A percentile compares a stretch with the other conserved stretches of the same genome.
Evolutionary conservation across 2,113 vertebrate species (phyloP).

Genomic region (Vidua chalybeata): DNA sequence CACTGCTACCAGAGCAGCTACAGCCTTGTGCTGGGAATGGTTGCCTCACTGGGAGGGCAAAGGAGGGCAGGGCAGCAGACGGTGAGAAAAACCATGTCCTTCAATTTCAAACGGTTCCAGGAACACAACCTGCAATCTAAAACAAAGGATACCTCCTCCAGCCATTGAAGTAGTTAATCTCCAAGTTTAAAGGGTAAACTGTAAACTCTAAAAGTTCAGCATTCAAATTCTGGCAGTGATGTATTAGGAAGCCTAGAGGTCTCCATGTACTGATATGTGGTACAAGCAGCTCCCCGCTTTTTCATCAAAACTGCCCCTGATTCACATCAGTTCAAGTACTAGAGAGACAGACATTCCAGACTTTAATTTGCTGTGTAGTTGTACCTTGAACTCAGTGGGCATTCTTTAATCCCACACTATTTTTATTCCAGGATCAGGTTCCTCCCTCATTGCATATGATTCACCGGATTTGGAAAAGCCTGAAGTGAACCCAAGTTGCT

Average conservation of each 20-base stretch:
- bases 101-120: neutral
- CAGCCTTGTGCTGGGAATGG: neutral
- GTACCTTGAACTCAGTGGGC: neutral
- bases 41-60: neutral
- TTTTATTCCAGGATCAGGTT: neutral
- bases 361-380: neutral
- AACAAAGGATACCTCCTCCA: neutral
- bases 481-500: neutral
- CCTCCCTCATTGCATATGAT: neutral
- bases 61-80: neutral
- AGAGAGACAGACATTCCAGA: neutral
- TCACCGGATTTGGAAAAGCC: neutral
- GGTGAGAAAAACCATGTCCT: neutral
- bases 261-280: neutral
- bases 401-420: neutral
- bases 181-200: neutral
- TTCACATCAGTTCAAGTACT: neutral
- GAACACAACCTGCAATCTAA: neutral
- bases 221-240: constrained; percentile 17
- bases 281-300: neutral
- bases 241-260: neutral
- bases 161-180: neutral
- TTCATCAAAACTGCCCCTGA: neutral
- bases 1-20: neutral
- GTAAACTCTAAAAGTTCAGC: neutral